Base-by-base conservation (phyloP, 2,888 invertebrate genomes). In the Dilophus febrilis region DNA sequence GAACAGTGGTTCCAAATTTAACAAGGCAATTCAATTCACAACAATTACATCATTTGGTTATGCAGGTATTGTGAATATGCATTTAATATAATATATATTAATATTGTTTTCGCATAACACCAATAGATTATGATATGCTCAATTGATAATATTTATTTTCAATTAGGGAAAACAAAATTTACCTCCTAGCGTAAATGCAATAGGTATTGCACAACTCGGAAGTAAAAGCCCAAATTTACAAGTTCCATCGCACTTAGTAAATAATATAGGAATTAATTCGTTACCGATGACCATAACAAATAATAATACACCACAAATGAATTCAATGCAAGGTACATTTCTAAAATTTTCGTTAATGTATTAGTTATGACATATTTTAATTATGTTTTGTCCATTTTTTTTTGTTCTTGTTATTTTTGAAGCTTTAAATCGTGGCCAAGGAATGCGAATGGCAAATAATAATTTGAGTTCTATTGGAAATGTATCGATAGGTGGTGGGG, bases 181-280 rank as follows among this genome's bases (percentile, higher is more conserved):
- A 8, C 2, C 29, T 27, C 58, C 56, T 13, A 39, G 34, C 41
- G 41, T 42, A 50, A 70, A 81, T 57, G 72, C 76, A 38, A 72
- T 82, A 67, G 72, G 75, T 46, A 73, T 78, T 61, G 80, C 75
- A 55, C 77, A 76, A 53, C 66, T 84, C 59, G 81, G 82, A 47
- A 84, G 72, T 64, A 84, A 84, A 61, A 83, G 82, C 61, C 83
- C 84, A 46, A 84, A 77, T 57, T 66, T 86, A 57, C 86, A 86
- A 36, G 79, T 82, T 50, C 78, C 79, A 46, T 79, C 80, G 45
- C 76, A 78, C 49, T 57, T 78, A 42, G 85, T 85, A 64, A 79
- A 83, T 50, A 77, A 78, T 56, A 58, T 64, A 27, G 67, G 68
- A 42, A 71, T 70, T 5, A 75, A 76, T 52, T 69, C 72, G 31